Conservation (phyloP, 1,140 invertebrate genomes). For the Lethocerus indicus region DNA sequence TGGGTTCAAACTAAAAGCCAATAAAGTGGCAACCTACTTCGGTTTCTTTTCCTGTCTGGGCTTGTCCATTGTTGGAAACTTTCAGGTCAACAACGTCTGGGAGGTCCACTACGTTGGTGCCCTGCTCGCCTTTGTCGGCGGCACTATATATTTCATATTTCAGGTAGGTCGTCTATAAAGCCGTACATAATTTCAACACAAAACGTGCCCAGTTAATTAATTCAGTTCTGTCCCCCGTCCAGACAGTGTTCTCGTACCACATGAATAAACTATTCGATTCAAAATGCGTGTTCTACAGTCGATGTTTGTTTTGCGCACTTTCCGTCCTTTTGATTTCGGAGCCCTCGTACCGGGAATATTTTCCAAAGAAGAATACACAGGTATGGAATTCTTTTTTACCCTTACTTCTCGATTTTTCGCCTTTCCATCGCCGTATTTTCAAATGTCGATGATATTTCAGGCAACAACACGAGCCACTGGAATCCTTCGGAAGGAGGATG, state of each 20-base stretch:
- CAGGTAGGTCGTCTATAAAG: conserved; percentile 26
- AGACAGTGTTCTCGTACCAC: conserved; percentile 13
- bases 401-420: background rate
- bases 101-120: conserved; percentile 55
- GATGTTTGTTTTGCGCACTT: conserved; percentile 7
- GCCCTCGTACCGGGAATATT: conserved; percentile 1
- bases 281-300: background rate
- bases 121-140: conserved; percentile 43
- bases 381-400: background rate
- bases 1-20: conserved; percentile 28
- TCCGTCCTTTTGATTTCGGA: background rate
- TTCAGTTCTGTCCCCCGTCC: background rate
- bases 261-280: conserved; percentile 7
- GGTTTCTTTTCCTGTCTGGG: conserved; percentile 41
- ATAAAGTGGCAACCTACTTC: conserved; percentile 32
- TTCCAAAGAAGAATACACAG: background rate
- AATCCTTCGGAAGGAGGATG: conserved; percentile 34
- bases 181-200: background rate
- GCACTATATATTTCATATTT: conserved; percentile 45
- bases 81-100: conserved; percentile 50
- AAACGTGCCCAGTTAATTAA: background rate
- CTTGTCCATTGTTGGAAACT: conserved; percentile 54
- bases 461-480: conserved; percentile 35
- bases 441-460: conserved; percentile 15
- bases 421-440: background rate